These are phyloP conservation scores for Sycophila sp. DNA, from an alignment of 1,140 invertebrate genomes.

Conservation along the genomic window DNA sequence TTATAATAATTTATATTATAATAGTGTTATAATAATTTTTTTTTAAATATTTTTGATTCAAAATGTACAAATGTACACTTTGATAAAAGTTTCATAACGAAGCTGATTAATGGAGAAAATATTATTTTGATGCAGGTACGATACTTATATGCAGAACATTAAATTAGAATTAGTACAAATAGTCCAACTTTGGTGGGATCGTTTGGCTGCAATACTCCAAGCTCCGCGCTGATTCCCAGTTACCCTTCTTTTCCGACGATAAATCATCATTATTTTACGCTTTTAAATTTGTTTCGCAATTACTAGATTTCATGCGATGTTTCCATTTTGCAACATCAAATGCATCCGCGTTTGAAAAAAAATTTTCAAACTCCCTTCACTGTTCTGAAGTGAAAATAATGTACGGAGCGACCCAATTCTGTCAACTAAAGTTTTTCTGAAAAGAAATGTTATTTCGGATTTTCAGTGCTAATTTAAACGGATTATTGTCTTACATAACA, in stretches of 20 bases:
- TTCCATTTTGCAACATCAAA: not conserved
- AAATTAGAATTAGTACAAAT: not conserved
- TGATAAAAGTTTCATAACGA: too few species aligned
- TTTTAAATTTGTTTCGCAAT: constrained; percentile 30
- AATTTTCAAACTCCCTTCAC: not conserved
- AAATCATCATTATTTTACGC: constrained; percentile 28
- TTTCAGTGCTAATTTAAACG: too few species aligned
- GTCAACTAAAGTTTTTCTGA: too few species aligned
- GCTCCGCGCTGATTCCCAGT: not conserved
- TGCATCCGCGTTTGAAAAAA: not conserved
- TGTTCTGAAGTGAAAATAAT: constrained; percentile 12
- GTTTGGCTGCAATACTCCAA: not conserved
- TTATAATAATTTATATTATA: too few species aligned
- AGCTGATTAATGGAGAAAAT: too few species aligned
- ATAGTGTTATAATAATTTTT: too few species aligned
- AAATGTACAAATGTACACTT: too few species aligned
- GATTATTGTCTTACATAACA: too few species aligned
- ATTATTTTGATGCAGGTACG: not conserved
- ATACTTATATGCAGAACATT: not conserved
- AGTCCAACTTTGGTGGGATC: not conserved
- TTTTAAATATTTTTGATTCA: too few species aligned
- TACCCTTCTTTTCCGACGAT: not conserved
- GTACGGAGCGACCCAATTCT: not conserved
- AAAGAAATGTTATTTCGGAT: too few species aligned
- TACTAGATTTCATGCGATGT: not conserved